Conservation (phyloP, 1,140 invertebrate genomes). For the Sitobion miscanthi region DNA sequence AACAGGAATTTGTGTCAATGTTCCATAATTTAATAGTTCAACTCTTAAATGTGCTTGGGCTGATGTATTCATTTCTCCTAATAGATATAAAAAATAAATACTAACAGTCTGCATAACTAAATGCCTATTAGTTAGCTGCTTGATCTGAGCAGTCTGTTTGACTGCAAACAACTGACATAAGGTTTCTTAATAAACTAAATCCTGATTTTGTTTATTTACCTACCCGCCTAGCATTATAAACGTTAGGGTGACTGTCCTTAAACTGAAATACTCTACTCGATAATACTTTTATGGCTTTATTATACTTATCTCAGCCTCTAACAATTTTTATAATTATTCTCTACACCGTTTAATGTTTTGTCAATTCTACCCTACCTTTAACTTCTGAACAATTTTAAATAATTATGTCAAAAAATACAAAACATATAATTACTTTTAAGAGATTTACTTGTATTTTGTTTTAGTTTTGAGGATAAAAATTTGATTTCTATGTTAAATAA, state of each 20-base stretch:
- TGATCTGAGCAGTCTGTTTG: neutral
- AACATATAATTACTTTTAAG: neutral
- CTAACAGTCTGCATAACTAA: neutral
- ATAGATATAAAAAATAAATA: neutral
- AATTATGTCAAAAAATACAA: no score
- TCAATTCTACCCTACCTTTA: no score
- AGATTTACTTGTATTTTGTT: neutral
- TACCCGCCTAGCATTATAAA: neutral
- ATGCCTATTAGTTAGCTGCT: neutral
- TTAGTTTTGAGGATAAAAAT: neutral
- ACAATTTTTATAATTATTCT: neutral
- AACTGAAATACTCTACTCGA: neutral
- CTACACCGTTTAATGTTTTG: neutral
- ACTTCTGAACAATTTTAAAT: no score
- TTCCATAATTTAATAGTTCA: constrained; percentile 53
- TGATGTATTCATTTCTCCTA: constrained; percentile 52
- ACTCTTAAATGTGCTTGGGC: constrained; percentile 51
- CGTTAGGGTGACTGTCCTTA: neutral
- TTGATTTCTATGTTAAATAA: neutral
- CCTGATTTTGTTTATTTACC: neutral
- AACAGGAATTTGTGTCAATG: constrained; percentile 47
- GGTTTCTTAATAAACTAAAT: neutral
- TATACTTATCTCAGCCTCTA: neutral
- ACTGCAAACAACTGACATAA: neutral
- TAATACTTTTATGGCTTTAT: no score